phyloP scores from a whole-genome alignment of 1,140 invertebrate genomes.

The Drosophila chauvacae region DNA sequence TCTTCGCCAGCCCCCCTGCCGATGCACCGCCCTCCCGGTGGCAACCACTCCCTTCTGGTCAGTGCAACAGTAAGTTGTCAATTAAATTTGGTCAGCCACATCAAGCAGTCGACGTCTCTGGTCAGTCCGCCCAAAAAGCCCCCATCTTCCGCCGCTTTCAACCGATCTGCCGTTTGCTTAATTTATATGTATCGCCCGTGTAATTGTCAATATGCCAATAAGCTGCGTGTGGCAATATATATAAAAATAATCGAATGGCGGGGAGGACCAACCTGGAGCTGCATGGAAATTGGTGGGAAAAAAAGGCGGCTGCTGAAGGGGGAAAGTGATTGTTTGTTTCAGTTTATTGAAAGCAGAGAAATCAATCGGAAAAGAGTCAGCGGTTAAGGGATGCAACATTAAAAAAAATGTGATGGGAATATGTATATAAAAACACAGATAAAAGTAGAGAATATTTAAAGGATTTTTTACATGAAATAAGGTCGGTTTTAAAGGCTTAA shows the following conservation, averaged over 20 bases:
- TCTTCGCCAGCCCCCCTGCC: constrained; percentile 13
- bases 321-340: constrained; percentile 68
- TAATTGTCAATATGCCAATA: constrained; percentile 84
- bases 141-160: constrained; percentile 5
- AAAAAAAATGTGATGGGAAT: background rate
- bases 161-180: constrained; percentile 73
- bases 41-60: constrained; percentile 16
- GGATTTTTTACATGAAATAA: background rate
- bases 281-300: constrained; percentile 25
- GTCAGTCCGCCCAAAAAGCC: constrained; percentile 25
- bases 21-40: constrained; percentile 1
- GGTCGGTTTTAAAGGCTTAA: background rate
- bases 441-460: background rate
- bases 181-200: constrained; percentile 81
- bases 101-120: constrained; percentile 62
- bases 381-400: constrained; percentile 49
- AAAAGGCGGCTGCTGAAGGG: constrained; percentile 16
- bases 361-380: constrained; percentile 69
- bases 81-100: constrained; percentile 82
- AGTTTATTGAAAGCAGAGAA: constrained; percentile 80
- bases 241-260: constrained; percentile 50
- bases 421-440: background rate
- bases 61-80: constrained; percentile 79
- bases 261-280: constrained; percentile 30
- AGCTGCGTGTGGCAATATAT: constrained; percentile 74